Base-by-base conservation (phyloP, 2,888 invertebrate species). In the Craniophora ligustri region DNA sequence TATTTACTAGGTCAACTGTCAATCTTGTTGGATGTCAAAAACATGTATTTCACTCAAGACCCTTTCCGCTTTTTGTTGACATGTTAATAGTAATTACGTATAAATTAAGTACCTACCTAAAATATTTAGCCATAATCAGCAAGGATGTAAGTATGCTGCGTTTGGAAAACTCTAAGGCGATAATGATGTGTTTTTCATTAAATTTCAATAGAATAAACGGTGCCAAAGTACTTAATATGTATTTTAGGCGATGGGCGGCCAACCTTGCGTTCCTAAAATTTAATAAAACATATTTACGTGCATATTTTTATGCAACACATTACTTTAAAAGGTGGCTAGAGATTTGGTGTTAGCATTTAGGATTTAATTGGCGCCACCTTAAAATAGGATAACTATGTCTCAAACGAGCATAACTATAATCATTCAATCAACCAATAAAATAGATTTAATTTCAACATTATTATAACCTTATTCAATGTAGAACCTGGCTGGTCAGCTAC, bases 351-450 rank as follows among this genome's bases (percentile, higher is more conserved):
- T 13, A 31, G 48, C 6, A 32, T 64, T 57, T 11, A 48, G 39
- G 13, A 61, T 45, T 35, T 40, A 14, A 11, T 40, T 44, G 65
- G 64, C 64, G 64, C 61, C 58, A 21, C 34, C 16, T 47, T 36
- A 44, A 61, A 39, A 42, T 31, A 26, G 13, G 28, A 15, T 15
- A 39, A 35, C 46, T 63, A 44, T 34, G 57, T 57, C n/a, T n/a
- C 21, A 31, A 57, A 39, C 15, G 13, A 6, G 28, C 32, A n/a
- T 16, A 34, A 28, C 7, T 6, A 21, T n/a, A n/a, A n/a, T n/a
- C n/a, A n/a, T n/a, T 26, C 3, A n/a, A 26, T 26, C 5, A n/a
- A 26, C 3, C n/a, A 26, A 1, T 26, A 10, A 10, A 1, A 6
- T 19, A 1, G 6, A 4, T 19, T 19, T 4, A 26, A 26, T n/a